Conservation (phyloP, 1,140 invertebrate genomes). For the Doryteuthis pealeii region DNA sequence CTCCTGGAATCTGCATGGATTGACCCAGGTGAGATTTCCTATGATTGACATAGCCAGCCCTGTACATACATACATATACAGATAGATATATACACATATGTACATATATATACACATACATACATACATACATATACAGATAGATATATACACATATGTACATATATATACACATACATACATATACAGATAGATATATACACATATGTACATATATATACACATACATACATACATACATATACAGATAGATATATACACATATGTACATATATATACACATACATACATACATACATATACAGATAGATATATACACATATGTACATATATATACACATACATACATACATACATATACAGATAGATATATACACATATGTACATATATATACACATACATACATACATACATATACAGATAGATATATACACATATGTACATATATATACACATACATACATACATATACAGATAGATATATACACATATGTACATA, state of each 20-base stretch:
- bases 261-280: not conserved
- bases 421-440: too few relatives aligned
- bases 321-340: not conserved
- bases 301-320: too few relatives aligned
- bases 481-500: too few relatives aligned
- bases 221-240: not conserved
- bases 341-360: not conserved
- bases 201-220: not conserved
- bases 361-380: too few relatives aligned
- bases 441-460: not conserved
- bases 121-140: not conserved
- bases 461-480: too few relatives aligned
- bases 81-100: not conserved
- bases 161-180: not conserved
- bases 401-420: not conserved
- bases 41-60: too few relatives aligned
- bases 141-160: not conserved
- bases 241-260: too few relatives aligned
- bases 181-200: too few relatives aligned
- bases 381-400: not conserved
- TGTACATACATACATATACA: not conserved
- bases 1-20: too few relatives aligned
- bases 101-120: not conserved
- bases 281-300: not conserved
- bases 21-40: too few relatives aligned